Evolutionary conservation across 2,113 vertebrate genomes (phyloP).

Genomic region (Irena cyanogastra): DNA sequence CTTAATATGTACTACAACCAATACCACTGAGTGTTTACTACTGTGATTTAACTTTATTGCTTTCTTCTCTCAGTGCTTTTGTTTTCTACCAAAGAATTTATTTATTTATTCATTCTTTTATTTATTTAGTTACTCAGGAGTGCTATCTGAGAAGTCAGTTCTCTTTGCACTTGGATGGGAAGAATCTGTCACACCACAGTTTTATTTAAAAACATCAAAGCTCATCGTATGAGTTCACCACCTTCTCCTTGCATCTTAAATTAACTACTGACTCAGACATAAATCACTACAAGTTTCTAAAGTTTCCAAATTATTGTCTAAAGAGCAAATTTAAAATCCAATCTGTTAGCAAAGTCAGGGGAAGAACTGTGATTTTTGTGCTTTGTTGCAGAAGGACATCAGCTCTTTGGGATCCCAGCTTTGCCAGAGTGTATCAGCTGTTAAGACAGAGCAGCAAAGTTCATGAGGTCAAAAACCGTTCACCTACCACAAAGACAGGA

Average conservation of each 20-base stretch:
- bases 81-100: neutral
- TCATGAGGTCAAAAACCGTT: constrained; percentile 69
- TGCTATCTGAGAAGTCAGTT: neutral
- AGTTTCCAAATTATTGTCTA: neutral
- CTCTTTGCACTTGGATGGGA: neutral
- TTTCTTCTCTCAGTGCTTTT: neutral
- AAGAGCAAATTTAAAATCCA: neutral
- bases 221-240: neutral
- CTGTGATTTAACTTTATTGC: neutral
- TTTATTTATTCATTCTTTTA: neutral
- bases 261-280: neutral
- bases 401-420: neutral
- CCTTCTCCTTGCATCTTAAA: neutral
- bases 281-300: neutral
- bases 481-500: constrained; percentile 69
- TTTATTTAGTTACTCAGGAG: neutral
- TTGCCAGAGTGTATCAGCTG: neutral
- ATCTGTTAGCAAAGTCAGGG: neutral
- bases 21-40: neutral
- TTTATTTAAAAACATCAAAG: neutral
- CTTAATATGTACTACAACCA: neutral
- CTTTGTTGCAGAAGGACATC: neutral
- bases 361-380: neutral
- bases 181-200: neutral
- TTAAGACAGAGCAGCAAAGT: constrained; percentile 58